phyloP scores from a whole-genome alignment of 2,888 invertebrate species.

The Plebejus melissa region DNA sequence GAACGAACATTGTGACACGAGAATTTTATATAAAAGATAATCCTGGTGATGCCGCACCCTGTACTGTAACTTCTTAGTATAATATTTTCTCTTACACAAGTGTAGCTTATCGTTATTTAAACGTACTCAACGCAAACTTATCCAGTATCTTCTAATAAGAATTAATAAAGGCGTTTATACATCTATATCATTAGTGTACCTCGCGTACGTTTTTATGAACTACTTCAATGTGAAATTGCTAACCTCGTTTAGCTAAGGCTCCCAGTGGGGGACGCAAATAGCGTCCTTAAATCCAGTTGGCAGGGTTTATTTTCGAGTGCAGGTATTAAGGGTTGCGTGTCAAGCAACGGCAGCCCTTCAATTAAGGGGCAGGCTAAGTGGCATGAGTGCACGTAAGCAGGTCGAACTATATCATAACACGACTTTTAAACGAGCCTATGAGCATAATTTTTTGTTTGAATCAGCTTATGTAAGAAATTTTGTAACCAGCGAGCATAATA shows the following conservation, averaged over 20 bases:
- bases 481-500: too few species aligned
- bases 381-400: constrained; percentile 68
- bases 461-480: neutral
- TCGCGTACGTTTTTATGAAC: constrained; percentile 58
- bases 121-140: too few species aligned
- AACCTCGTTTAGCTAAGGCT: constrained; percentile 53
- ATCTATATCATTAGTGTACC: constrained; percentile 40
- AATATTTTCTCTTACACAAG: too few species aligned
- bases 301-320: constrained; percentile 60
- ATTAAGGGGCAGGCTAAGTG: constrained; percentile 70
- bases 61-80: too few species aligned
- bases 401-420: constrained; percentile 66
- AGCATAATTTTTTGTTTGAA: neutral
- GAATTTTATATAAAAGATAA: too few species aligned
- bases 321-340: constrained; percentile 56
- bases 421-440: constrained; percentile 59
- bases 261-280: constrained; percentile 49
- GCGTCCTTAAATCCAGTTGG: constrained; percentile 43
- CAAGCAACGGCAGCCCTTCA: constrained; percentile 60
- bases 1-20: too few species aligned
- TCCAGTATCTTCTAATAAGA: neutral
- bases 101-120: too few species aligned
- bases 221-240: constrained; percentile 59
- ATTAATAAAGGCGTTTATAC: constrained; percentile 28
- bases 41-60: too few species aligned